These are phyloP conservation scores for Eudasyphora cyanicolor DNA, from an alignment of 2,888 invertebrate species.

Conservation along the genomic window DNA sequence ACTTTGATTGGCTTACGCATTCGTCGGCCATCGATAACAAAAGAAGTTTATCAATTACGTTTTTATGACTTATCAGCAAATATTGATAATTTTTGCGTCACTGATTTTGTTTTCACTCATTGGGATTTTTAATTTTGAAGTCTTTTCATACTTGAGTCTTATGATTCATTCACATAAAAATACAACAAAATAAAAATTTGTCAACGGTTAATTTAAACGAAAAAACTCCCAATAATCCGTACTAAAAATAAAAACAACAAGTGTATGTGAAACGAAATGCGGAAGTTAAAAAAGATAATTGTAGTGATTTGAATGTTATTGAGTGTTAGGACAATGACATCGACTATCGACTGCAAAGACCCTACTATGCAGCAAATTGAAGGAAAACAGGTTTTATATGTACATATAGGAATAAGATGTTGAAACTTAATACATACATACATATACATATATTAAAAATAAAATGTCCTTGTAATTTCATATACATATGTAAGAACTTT, in stretches of 20 bases:
- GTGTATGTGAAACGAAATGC: no score
- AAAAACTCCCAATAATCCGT: not conserved
- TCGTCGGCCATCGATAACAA: not conserved
- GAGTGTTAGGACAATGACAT: not conserved
- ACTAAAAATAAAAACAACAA: not conserved
- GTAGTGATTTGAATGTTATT: not conserved
- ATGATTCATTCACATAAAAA: no score
- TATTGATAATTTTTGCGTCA: constrained; percentile 7
- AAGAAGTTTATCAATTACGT: not conserved
- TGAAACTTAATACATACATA: no score
- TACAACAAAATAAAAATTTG: not conserved
- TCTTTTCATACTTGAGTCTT: constrained; percentile 15
- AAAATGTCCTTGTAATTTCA: no score
- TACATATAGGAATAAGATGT: no score
- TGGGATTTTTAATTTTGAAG: not conserved
- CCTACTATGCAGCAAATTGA: no score
- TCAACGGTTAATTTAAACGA: not conserved
- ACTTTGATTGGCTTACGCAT: no score
- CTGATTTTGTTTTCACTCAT: not conserved
- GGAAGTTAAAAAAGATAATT: no score
- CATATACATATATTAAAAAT: no score
- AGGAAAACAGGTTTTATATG: no score
- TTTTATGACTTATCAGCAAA: constrained; percentile 32
- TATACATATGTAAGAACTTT: no score
- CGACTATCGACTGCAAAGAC: no score